phyloP scores from a whole-genome alignment of 2,888 invertebrate species.

The Carterocephalus palaemon region DNA sequence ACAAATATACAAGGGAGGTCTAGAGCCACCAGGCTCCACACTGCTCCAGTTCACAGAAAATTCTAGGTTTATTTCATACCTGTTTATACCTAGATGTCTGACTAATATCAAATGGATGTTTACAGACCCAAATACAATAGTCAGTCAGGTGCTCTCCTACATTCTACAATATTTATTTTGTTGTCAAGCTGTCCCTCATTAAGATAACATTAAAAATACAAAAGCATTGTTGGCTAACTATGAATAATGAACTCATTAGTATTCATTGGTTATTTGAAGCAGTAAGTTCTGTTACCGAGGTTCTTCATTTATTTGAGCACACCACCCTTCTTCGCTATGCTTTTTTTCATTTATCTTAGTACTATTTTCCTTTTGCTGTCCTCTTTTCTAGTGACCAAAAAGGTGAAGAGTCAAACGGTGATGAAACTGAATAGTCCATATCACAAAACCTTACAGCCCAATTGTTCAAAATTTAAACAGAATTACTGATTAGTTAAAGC shows the following conservation, averaged over 20 bases:
- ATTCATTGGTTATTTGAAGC: not conserved
- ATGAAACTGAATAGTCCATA: slow-evolving; percentile 5
- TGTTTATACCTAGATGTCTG: too few relatives aligned
- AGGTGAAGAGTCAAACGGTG: slow-evolving; percentile 48
- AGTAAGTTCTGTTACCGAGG: too few relatives aligned
- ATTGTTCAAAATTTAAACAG: not conserved
- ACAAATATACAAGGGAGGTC: too few relatives aligned
- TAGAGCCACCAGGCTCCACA: too few relatives aligned
- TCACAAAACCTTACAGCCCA: slow-evolving; percentile 7
- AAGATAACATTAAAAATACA: slow-evolving; percentile 16
- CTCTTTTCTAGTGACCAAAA: slow-evolving; percentile 49
- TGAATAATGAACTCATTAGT: slow-evolving; percentile 16
- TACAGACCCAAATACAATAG: slow-evolving; percentile 2
- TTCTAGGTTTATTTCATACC: too few relatives aligned
- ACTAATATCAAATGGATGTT: slow-evolving; percentile 6
- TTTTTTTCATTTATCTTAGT: slow-evolving; percentile 51
- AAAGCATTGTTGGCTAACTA: slow-evolving; percentile 9
- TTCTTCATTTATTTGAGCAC: too few relatives aligned
- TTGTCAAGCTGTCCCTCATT: slow-evolving; percentile 16
- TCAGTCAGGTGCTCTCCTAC: slow-evolving; percentile 15
- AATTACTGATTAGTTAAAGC: not conserved
- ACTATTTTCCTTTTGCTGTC: slow-evolving; percentile 50
- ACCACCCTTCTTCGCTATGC: slow-evolving; percentile 46
- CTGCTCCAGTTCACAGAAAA: too few relatives aligned
- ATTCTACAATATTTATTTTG: slow-evolving; percentile 17